Evolutionary conservation across 1,140 invertebrate genomes (phyloP), one percentile per base, ranked within the genome.

Genomic region (Aphis gossypii): DNA sequence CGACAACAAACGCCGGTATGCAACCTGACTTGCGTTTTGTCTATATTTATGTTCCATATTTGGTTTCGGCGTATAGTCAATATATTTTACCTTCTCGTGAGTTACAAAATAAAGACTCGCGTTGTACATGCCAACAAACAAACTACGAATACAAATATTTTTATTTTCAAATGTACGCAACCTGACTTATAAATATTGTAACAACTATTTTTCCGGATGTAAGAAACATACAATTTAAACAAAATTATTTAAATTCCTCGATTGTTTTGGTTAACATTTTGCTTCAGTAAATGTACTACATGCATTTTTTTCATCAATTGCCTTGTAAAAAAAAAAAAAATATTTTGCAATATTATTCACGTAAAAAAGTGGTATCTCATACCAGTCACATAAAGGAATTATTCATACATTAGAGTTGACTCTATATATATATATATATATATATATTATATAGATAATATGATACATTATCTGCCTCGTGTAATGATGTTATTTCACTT

Each of bases 1-100:
- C 48, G 46, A 51, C 86, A 89, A 89, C 51, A 56, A 56, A 25
- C 6, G 25, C n/a, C 44, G 44, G 14, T 86, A 48, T 41, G 44
- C 25, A 86, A 86, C 44, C n/a, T 54, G 48, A 87, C 21, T 89
- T 54, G 87, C 48, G 23, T 38, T 89, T 89, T 35, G 46, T 35
- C 44, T 46, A 25, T 54, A 89, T 89, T 89, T 89, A 54, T 46
- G 87, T 89, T 54, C 87, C 87, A 54, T 89, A 54, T 89, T 89
- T 38, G 48, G 87, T 51, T 89, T 89, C n/a, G 87, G 18, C 48
- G 18, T 54, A 30, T 35, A 30, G 9, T 30, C 38, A 44, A 46
- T 83, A 35, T 82, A 46, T 86, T 38, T 35, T 89, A 56, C 38
- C 9, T 51, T 23, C n/a, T 88, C 46, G n/a, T 56, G 51, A 25